Conservation (phyloP, 2,113 vertebrate species). For the Vulpes lagopus region DNA sequence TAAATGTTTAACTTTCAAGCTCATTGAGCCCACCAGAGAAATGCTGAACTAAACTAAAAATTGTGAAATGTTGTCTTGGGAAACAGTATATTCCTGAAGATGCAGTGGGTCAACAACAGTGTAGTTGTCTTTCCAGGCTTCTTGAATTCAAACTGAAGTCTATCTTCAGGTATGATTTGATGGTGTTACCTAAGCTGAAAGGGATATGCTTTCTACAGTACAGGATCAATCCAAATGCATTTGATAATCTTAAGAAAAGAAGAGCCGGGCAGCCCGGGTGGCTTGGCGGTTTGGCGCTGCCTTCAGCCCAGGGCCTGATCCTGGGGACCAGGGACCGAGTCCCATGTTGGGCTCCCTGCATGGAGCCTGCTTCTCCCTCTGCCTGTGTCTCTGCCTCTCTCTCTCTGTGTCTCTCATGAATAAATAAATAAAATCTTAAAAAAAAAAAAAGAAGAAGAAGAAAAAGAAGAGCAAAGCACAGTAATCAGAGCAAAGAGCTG, state of each 20-base stretch:
- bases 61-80: background rate
- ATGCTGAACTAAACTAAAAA: background rate
- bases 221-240: background rate
- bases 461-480: background rate
- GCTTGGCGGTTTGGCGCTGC: no score
- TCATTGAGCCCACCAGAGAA: background rate
- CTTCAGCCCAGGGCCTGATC: no score
- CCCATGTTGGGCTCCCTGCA: no score
- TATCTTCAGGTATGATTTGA: background rate
- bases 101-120: background rate
- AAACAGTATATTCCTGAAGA: background rate
- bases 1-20: slow-evolving; percentile 37
- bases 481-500: background rate
- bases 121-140: background rate
- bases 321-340: no score
- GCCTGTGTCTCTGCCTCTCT: no score
- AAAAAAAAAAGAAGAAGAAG: no score
- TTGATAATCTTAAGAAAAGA: background rate
- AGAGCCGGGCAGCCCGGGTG: background rate
- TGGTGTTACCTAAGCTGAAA: background rate
- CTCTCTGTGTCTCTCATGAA: no score
- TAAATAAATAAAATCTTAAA: no score
- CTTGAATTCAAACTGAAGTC: background rate
- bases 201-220: background rate
- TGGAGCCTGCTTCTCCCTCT: no score